Conservation (phyloP, 1,140 invertebrate genomes). For the Ostrea denselamellosa region DNA sequence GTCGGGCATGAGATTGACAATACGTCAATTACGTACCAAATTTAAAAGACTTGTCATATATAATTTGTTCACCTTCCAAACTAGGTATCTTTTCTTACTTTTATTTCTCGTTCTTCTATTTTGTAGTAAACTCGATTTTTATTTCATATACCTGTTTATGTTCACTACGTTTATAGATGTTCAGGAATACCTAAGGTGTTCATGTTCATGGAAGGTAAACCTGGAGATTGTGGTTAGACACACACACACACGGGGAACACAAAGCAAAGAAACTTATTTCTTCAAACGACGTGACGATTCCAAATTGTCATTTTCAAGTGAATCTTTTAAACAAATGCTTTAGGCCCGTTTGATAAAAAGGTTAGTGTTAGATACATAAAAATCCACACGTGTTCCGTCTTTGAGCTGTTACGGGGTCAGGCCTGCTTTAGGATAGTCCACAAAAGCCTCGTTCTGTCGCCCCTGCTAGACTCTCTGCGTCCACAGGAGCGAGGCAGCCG, state of each 20-base stretch:
- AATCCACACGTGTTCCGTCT: slow-evolving; percentile 31
- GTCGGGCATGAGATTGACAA: background rate
- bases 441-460: background rate
- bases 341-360: background rate
- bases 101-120: background rate
- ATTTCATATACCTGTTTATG: background rate
- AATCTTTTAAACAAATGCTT: slow-evolving; percentile 39
- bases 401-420: background rate
- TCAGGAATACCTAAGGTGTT: background rate
- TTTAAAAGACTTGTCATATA: background rate
- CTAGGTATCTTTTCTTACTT: background rate
- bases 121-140: background rate
- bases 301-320: slow-evolving; percentile 29
- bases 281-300: slow-evolving; percentile 28
- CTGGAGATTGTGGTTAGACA: background rate
- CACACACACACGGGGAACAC: background rate
- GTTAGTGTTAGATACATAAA: slow-evolving; percentile 1
- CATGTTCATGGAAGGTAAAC: background rate
- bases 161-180: too few species aligned
- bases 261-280: background rate
- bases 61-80: background rate
- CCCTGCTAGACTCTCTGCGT: slow-evolving; percentile 11
- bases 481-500: background rate
- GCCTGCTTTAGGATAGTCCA: background rate
- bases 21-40: background rate